Conservation (phyloP, 2,888 invertebrate species). For the Drosophila mettleri region DNA sequence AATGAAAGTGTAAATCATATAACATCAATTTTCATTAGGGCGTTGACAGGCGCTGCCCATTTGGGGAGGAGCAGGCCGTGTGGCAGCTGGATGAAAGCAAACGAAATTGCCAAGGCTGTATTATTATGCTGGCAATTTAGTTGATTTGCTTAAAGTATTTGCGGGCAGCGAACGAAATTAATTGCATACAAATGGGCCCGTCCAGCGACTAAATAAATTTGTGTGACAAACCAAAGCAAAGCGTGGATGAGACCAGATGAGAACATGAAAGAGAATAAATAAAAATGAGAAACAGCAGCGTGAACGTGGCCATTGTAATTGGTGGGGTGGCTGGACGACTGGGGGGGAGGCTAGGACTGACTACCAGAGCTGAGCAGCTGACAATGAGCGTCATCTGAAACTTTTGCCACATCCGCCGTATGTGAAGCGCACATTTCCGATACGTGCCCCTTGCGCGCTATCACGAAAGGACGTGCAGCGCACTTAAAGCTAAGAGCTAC, state of each 20-base stretch:
- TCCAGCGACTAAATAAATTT: conserved; percentile 42
- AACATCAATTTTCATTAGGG: conserved; percentile 76
- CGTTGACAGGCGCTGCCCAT: conserved; percentile 59
- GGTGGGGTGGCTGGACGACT: not conserved
- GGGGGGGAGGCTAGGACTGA: not conserved
- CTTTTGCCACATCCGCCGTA: conserved; percentile 33
- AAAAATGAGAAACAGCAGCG: not conserved
- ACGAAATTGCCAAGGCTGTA: not conserved
- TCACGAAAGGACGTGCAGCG: conserved; percentile 33
- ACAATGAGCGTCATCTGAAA: conserved; percentile 44
- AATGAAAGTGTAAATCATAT: conserved; percentile 73
- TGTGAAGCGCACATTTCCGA: conserved; percentile 39
- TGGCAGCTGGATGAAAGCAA: conserved; percentile 1
- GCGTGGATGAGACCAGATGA: not conserved
- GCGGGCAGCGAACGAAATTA: conserved; percentile 54
- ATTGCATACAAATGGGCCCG: conserved; percentile 74
- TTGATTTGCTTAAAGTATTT: conserved; percentile 60
- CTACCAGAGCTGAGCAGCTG: conserved; percentile 17
- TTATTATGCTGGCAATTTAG: conserved; percentile 56
- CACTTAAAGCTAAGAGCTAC: conserved; percentile 28
- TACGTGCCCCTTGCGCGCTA: conserved; percentile 23
- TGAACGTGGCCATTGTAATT: conserved; percentile 1
- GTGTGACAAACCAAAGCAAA: not conserved
- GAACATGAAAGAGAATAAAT: not conserved
- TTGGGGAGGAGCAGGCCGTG: conserved; percentile 34